These are phyloP conservation scores for Mormyrus lacerda DNA, from an alignment of 2,113 vertebrate species.

Conservation along the genomic window DNA sequence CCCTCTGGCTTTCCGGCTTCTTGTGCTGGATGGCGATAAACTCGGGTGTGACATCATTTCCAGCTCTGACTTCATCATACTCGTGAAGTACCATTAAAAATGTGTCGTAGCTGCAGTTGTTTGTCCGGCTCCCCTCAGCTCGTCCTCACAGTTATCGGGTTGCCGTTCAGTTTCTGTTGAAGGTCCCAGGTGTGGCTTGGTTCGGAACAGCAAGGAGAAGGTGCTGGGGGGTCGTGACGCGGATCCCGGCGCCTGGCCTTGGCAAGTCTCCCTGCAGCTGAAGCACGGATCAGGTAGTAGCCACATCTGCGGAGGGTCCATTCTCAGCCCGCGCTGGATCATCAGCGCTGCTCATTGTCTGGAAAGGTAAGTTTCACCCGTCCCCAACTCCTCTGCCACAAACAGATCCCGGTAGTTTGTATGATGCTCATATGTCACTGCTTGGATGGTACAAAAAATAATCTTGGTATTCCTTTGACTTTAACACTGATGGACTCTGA, in stretches of 20 bases:
- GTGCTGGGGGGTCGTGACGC: constrained; percentile 56
- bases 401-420: too few species aligned
- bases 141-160: background rate
- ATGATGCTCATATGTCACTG: too few species aligned
- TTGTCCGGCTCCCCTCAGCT: background rate
- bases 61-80: background rate
- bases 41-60: too few species aligned
- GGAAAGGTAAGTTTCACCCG: constrained; percentile 53
- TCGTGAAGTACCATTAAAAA: background rate
- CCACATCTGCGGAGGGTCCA: constrained; percentile 65
- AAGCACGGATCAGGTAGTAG: constrained; percentile 44
- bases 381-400: too few species aligned
- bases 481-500: too few species aligned
- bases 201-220: background rate
- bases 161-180: background rate
- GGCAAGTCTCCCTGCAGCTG: constrained; percentile 70
- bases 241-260: constrained; percentile 59
- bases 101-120: background rate
- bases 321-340: constrained; percentile 62
- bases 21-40: too few species aligned
- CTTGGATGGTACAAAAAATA: too few species aligned
- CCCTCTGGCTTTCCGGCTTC: too few species aligned
- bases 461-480: too few species aligned
- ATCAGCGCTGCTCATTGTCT: constrained; percentile 70
- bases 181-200: background rate